Conservation (phyloP, 2,888 invertebrate species). For the Eilema caniola region DNA sequence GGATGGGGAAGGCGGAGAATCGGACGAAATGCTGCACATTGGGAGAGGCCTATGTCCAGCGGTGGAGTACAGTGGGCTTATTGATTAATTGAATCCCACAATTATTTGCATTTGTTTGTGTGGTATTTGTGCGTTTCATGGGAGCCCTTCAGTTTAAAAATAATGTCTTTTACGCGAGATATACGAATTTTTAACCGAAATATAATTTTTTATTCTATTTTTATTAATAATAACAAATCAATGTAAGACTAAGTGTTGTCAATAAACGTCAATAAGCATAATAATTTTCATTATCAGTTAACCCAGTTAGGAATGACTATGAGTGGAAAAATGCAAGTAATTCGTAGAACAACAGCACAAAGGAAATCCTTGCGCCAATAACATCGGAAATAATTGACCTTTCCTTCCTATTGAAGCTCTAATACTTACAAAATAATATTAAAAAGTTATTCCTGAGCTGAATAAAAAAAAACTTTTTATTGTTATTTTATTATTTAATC, state of each 20-base stretch:
- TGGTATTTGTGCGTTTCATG: too few species aligned
- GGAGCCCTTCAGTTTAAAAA: too few species aligned
- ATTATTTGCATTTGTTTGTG: too few species aligned
- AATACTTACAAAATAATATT: neutral
- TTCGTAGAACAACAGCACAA: neutral
- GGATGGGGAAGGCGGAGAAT: too few species aligned
- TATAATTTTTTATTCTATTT: too few species aligned
- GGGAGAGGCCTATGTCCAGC: too few species aligned
- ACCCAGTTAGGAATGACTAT: conserved; percentile 5
- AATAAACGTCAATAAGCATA: neutral
- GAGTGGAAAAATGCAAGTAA: neutral
- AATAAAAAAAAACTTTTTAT: neutral
- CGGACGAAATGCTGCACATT: too few species aligned
- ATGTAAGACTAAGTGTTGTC: neutral
- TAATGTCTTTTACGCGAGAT: too few species aligned
- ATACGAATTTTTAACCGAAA: too few species aligned
- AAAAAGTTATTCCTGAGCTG: neutral
- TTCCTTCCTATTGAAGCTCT: neutral
- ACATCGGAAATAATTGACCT: neutral
- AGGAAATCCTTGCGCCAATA: conserved; percentile 6
- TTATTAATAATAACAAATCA: neutral
- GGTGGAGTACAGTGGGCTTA: too few species aligned
- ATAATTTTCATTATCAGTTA: neutral
- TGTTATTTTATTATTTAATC: too few species aligned
- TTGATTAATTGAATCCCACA: too few species aligned